phyloP scores from a whole-genome alignment of 35 echinoderm and acorn worm species.

The Eucidaris tribuloides region DNA sequence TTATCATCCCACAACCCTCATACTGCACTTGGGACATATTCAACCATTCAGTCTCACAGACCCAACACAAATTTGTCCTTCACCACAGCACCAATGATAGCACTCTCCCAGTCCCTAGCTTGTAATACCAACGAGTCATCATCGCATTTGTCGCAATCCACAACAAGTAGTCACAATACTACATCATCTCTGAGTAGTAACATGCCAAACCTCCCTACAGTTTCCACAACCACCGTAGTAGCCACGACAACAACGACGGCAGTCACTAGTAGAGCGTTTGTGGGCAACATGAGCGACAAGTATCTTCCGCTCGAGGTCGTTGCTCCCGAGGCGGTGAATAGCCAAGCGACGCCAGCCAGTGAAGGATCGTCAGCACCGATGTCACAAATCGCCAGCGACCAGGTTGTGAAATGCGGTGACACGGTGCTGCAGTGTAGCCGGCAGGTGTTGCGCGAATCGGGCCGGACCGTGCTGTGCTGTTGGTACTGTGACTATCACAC shows the following conservation, averaged over 20 bases:
- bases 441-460: conserved; percentile 91
- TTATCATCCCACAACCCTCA: no score
- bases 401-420: conserved; percentile 92
- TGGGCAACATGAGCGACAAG: conserved; percentile 82
- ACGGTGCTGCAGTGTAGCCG: conserved; percentile 80
- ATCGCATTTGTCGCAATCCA: no score
- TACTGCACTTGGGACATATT: no score
- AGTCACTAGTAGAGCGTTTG: conserved; percentile 7
- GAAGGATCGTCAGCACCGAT: conserved; percentile 1
- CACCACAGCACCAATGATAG: no score
- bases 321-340: conserved; percentile 30
- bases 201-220: neutral
- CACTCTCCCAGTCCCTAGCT: no score
- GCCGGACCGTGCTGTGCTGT: conserved; percentile 91
- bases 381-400: conserved; percentile 48
- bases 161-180: no score
- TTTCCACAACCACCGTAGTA: neutral
- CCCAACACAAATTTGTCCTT: no score
- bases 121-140: no score
- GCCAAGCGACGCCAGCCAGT: neutral
- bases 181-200: no score
- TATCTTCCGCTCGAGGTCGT: conserved; percentile 80
- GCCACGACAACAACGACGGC: neutral
- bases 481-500: conserved; percentile 98
- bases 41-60: no score